phyloP scores from a whole-genome alignment of 2,113 vertebrate species.

The Suncus etruscus region DNA sequence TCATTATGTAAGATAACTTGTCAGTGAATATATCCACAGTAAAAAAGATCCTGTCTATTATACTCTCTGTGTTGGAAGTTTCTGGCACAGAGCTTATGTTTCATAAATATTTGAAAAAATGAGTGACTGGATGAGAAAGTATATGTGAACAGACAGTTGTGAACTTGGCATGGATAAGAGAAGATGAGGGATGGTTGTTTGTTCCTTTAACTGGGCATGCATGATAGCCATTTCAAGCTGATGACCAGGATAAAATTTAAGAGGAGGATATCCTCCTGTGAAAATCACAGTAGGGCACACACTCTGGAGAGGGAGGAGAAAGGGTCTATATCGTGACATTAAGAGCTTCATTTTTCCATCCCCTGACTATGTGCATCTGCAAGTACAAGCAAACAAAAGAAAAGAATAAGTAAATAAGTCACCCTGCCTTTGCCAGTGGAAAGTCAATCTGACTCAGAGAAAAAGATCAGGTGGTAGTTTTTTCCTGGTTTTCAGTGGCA shows the following conservation, averaged over 20 bases:
- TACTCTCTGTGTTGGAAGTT: background rate
- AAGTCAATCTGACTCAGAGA: background rate
- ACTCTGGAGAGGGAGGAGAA: background rate
- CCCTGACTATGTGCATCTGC: background rate
- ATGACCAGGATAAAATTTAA: background rate
- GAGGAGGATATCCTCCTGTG: background rate
- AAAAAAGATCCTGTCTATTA: background rate
- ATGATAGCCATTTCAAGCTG: background rate
- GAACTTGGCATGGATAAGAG: background rate
- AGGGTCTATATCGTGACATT: background rate
- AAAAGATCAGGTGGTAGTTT: accelerated
- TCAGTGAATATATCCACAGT: background rate
- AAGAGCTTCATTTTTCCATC: background rate
- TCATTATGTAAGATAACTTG: background rate
- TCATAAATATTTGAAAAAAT: background rate
- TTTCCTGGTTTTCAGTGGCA: background rate
- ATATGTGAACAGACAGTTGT: background rate
- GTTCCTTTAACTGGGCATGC: background rate
- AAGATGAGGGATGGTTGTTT: background rate
- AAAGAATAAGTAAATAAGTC: background rate
- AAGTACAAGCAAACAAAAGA: background rate
- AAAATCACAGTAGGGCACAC: background rate
- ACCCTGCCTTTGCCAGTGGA: background rate
- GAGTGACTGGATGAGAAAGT: background rate
- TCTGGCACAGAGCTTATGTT: background rate